Evolutionary conservation across 2,797 vertebrate species (phyloP), one percentile per base, ranked within the genome.

Genomic region (Danio aesculapii): DNA sequence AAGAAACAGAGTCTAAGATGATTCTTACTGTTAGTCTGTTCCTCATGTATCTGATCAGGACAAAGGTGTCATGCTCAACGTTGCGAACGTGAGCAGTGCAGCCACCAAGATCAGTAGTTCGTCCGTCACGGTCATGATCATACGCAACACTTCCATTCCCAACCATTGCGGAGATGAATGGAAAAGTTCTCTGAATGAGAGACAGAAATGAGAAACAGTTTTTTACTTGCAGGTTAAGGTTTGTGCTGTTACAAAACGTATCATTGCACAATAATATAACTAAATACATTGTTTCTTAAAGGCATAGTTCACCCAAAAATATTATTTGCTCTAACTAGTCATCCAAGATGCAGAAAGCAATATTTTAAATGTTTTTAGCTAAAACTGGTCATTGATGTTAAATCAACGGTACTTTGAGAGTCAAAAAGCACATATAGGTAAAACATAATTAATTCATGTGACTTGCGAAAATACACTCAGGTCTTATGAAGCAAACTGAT

Each of bases 161-260:
- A 82, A 99, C 93, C 97, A 98, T 99, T 86, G 95, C 92, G 0
- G 96, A 97, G 79, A 99, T 76, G 30, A 96, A 97, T 0, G 98
- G 98, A 87, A 97, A 99, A 0, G 94, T 88, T 0, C 96, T 94
- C 97, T 99, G 7, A 2, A 13, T 30, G 6, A 75, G 16, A 52
- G 13, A 55, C 0, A 59, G 14, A 67, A 16, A 61, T 12, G 30
- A 3, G 44, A n/a, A 43, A 47, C 30, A 30, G 16, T 43, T 59
- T 46, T 16, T 43, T 13, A 19, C 21, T 69, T 14, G 8, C 8
- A 58, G 6, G 6, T 5, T 10, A 69, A 11, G 8, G 8, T 3
- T 49, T 21, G 4, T 49, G 11, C 17, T 1, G 43, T 64, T 43
- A 30, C 30, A 30, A 43, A 30, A 30, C 30, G 16, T 62, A 8